Evolutionary conservation across 1,140 invertebrate species (phyloP), one percentile per base, ranked within the genome.

Genomic region (Dendroctonus ponderosae): DNA sequence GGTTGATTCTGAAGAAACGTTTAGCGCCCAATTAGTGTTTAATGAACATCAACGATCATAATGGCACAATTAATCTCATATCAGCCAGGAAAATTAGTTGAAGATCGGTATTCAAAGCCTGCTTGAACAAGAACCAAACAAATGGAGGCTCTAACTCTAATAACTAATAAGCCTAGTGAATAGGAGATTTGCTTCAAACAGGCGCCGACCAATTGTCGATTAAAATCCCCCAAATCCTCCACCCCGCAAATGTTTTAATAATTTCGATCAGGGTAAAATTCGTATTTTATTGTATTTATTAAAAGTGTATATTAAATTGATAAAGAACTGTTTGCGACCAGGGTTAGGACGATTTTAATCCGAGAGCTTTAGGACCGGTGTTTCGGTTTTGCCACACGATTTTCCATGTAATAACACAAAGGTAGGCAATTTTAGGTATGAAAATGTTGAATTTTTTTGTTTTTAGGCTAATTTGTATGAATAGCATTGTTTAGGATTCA

Each of bases 181-280:
- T 26, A 26, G 26, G 26, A 26, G 26, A 26, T 26, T 26, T 12
- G n/a, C 49, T 60, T 38, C 12, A n/a, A 60, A 60, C 15, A 11
- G 15, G 15, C 11, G 11, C 42, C 43, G 7, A 40, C 9, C 42
- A 8, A 46, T 12, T 60, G 7, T 26, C 11, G 39, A 26, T 26
- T 14, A 60, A 60, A 52, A 39, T n/a, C 44, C 49, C 49, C 49
- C 49, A 60, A 60, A 60, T 46, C 39, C 38, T 44, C 4, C 37
- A 46, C 37, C 41, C 66, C 66, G 60, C 67, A 65, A 65, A 65
- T 60, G 44, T 68, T 72, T 75, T 64, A 76, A 76, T 76, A 76
- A 76, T 75, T 76, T 76, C 58, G 71, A 76, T 73, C 75, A 76
- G 75, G 75, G 75, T 76, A 76, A 75, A 67, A 71, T 71, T 71